These are phyloP conservation scores for Eutolmus rufibarbis DNA, from an alignment of 2,888 invertebrate genomes.

Conservation along the genomic window DNA sequence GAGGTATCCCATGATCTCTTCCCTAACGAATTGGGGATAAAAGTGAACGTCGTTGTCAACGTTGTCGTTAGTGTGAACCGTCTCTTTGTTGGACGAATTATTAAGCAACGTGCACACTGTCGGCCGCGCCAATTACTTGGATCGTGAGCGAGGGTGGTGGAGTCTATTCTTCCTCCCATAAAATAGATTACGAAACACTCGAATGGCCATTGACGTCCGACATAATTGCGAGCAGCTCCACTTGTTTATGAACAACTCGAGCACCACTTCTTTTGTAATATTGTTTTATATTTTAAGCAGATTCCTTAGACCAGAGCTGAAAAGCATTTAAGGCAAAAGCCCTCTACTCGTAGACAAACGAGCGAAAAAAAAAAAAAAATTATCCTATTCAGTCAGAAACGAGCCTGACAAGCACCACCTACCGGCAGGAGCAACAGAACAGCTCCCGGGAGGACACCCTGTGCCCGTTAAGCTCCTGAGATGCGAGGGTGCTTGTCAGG, in stretches of 20 bases:
- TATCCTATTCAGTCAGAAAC: neutral
- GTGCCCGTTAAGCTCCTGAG: neutral
- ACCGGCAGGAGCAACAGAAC: neutral
- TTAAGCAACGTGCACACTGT: neutral
- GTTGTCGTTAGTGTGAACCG: neutral
- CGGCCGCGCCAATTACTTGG: neutral
- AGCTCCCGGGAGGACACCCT: neutral
- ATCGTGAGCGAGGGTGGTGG: neutral
- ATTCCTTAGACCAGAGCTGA: neutral
- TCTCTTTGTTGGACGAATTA: neutral
- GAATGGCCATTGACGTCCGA: conserved; percentile 33
- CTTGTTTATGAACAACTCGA: conserved; percentile 28
- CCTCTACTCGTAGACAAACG: neutral
- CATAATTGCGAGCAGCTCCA: conserved; percentile 26
- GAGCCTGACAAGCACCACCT: neutral
- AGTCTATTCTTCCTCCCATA: neutral
- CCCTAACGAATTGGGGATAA: neutral
- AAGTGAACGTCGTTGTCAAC: neutral
- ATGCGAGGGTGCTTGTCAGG: neutral
- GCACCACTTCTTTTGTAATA: conserved; percentile 31
- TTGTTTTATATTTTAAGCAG: conserved; percentile 16
- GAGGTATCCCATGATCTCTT: neutral
- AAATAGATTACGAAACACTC: conserved; percentile 31
- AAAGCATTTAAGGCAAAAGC: conserved; percentile 21
- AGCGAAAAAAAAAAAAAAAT: neutral